A percentile compares a stretch with the other conserved stretches of the same genome.
These are phyloP conservation scores for Drosophila nigrodunni DNA, from an alignment of 1,140 invertebrate genomes.

Conservation along the genomic window DNA sequence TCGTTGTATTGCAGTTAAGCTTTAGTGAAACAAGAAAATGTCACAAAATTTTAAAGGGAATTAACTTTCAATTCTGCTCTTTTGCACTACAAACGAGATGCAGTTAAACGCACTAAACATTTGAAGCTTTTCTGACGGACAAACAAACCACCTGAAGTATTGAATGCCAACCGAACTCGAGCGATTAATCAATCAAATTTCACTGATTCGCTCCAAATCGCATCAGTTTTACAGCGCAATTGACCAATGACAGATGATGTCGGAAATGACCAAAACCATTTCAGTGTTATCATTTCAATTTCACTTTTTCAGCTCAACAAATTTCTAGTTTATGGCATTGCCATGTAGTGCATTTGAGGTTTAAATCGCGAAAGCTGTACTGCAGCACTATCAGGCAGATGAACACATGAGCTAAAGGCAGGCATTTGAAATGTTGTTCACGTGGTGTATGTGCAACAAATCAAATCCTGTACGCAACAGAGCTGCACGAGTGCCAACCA, in stretches of 20 bases:
- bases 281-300: slow-evolving; percentile 8
- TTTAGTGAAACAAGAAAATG: not conserved
- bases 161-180: too few relatives aligned
- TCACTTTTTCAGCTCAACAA: slow-evolving; percentile 3
- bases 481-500: slow-evolving; percentile 45
- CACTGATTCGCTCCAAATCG: not conserved
- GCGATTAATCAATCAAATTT: not conserved
- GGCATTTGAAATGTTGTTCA: slow-evolving; percentile 72
- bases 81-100: too few relatives aligned
- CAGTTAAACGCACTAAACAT: too few relatives aligned
- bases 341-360: slow-evolving; percentile 22
- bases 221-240: not conserved
- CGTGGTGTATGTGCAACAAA: slow-evolving; percentile 73
- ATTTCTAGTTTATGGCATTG: slow-evolving; percentile 19
- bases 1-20: not conserved
- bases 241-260: slow-evolving; percentile 8
- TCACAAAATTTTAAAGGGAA: too few relatives aligned
- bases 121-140: too few relatives aligned
- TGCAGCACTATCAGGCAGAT: not conserved
- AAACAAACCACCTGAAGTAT: too few relatives aligned
- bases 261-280: not conserved
- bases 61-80: too few relatives aligned
- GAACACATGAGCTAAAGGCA: not conserved
- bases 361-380: not conserved
- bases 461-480: slow-evolving; percentile 51